A percentile compares a stretch with the other conserved stretches of the same genome.
Evolutionary conservation across 2,113 vertebrate genomes (phyloP).

Genomic region (Leucosticte australis): DNA sequence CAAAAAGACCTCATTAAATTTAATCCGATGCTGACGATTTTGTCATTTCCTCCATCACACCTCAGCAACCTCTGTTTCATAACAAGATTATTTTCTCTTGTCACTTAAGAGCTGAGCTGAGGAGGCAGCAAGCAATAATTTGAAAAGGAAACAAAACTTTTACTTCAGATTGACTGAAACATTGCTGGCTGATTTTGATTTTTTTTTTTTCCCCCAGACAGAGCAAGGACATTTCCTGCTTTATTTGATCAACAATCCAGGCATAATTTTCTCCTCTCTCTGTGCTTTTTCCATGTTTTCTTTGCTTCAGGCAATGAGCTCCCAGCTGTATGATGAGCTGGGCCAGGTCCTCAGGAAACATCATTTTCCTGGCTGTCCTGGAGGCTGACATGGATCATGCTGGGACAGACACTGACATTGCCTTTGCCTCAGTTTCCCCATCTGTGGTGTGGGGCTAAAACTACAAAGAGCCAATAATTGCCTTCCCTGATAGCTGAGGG

Average conservation of each 20-base stretch:
- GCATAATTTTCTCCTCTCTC: background rate
- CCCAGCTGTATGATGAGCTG: background rate
- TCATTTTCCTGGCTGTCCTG: background rate
- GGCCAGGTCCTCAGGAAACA: background rate
- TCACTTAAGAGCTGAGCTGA: slow-evolving; percentile 19
- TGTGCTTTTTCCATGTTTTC: background rate
- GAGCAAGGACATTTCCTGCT: background rate
- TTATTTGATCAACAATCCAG: background rate
- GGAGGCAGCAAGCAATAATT: slow-evolving; percentile 10
- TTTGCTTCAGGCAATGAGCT: background rate
- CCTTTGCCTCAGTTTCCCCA: slow-evolving; percentile 47
- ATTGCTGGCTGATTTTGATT: background rate
- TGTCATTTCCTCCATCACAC: slow-evolving; percentile 36
- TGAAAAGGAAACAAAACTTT: slow-evolving; percentile 33
- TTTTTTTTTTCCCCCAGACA: background rate
- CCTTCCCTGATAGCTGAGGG: slow-evolving; percentile 2
- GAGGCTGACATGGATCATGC: background rate
- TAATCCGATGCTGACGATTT: background rate
- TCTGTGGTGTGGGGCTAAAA: background rate
- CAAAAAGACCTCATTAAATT: background rate
- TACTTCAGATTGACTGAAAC: background rate
- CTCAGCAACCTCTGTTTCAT: background rate
- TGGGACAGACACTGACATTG: background rate
- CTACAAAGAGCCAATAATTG: slow-evolving; percentile 55
- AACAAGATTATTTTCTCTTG: background rate